phyloP scores from a whole-genome alignment of 2,797 vertebrate species.

The Alosa sapidissima region DNA sequence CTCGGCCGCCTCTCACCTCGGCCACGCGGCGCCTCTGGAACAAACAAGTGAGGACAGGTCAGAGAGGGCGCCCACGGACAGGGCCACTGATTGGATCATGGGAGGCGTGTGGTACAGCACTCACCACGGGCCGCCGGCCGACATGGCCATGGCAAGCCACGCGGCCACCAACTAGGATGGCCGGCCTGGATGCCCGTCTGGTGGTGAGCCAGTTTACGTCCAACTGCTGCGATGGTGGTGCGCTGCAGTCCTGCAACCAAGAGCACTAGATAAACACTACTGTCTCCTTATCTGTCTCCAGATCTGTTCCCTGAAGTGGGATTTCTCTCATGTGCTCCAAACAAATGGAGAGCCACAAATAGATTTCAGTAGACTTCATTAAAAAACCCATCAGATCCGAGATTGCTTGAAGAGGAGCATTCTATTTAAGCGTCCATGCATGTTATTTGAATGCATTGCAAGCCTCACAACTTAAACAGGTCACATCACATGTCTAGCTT shows the following conservation, averaged over 20 bases:
- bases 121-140: constrained; percentile 47
- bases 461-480: not conserved
- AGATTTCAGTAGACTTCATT: not conserved
- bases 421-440: not conserved
- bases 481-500: not conserved
- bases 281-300: too few relatives aligned
- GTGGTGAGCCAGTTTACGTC: constrained; percentile 66
- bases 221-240: constrained; percentile 65
- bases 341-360: not conserved
- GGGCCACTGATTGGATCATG: too few relatives aligned
- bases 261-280: not conserved
- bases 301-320: not conserved
- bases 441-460: not conserved
- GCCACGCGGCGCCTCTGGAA: constrained; percentile 52
- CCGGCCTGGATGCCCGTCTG: constrained; percentile 45
- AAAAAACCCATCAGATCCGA: not conserved
- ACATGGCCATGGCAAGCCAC: constrained; percentile 34
- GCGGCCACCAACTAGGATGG: constrained; percentile 42
- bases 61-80: too few relatives aligned
- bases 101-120: constrained; percentile 5
- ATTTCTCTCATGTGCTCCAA: not conserved
- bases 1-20: constrained; percentile 18
- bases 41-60: not conserved
- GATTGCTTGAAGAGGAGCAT: not conserved
- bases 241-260: constrained; percentile 68